Percentiles rank a stretch among this genome's conserved stretches.
Evolutionary conservation across 2,888 invertebrate species (phyloP).

Genomic region (Thymelicus lineola): DNA sequence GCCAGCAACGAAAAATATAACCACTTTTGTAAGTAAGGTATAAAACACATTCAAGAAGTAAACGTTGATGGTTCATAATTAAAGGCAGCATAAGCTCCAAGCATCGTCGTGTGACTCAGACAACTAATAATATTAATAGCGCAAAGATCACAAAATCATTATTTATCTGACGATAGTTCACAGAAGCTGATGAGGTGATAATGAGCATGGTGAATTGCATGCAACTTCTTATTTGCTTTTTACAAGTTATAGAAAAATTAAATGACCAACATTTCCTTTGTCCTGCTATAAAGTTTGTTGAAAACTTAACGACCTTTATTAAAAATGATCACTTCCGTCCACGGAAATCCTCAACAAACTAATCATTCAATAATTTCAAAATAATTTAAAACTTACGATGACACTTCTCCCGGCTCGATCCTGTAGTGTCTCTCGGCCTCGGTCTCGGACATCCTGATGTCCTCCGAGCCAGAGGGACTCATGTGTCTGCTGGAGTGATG

Average conservation of each 20-base stretch:
- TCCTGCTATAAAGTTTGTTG: background rate
- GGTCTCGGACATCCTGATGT: constrained; percentile 94
- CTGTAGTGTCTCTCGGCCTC: constrained; percentile 95
- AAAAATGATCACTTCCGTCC: background rate
- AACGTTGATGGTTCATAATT: background rate
- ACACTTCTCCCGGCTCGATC: constrained; percentile 86
- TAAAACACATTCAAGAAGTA: no score
- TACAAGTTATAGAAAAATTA: constrained; percentile 1
- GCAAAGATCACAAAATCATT: background rate
- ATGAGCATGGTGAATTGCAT: background rate
- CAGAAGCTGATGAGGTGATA: constrained; percentile 1
- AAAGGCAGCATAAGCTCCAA: background rate
- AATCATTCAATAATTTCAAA: background rate
- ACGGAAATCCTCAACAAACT: no score
- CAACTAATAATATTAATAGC: background rate
- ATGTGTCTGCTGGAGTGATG: constrained; percentile 94
- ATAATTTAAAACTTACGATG: constrained; percentile 67
- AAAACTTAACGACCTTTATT: background rate
- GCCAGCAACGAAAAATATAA: no score
- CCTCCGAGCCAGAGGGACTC: constrained; percentile 96
- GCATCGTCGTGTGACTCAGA: background rate
- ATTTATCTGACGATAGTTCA: background rate
- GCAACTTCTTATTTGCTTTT: background rate
- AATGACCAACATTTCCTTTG: constrained; percentile 4
- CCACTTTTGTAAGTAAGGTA: no score